Conservation (phyloP, 2,888 invertebrate genomes). For the Diarsia brunnea region DNA sequence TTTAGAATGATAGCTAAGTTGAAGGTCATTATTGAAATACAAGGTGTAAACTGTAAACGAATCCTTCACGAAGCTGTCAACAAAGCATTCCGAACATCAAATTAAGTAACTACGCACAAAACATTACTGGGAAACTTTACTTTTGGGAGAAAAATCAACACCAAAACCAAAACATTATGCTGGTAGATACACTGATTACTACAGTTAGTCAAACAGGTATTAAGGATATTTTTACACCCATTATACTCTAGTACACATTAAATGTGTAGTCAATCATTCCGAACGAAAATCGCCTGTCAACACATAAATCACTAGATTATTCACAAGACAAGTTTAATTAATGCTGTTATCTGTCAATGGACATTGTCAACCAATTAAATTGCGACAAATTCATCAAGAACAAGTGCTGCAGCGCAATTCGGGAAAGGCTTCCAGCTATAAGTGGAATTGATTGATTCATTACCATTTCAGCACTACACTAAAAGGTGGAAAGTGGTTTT, state of each 20-base stretch:
- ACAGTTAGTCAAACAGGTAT: no score
- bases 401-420: conserved; percentile 39
- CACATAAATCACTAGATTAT: neutral
- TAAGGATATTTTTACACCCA: no score
- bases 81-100: neutral
- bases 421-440: conserved; percentile 21
- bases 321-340: neutral
- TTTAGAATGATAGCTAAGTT: neutral
- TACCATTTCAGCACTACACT: conserved; percentile 27
- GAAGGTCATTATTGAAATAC: neutral
- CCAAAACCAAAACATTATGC: no score
- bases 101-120: no score
- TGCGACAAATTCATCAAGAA: conserved; percentile 41
- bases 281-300: neutral
- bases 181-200: no score
- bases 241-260: neutral
- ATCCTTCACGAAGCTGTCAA: neutral
- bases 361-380: conserved; percentile 55
- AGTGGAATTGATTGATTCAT: conserved; percentile 45
- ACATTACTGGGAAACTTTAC: no score
- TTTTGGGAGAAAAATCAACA: no score
- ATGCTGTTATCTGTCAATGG: neutral
- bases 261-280: neutral
- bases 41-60: neutral
- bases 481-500: conserved; percentile 16